A percentile compares a stretch with the other conserved stretches of the same genome.
Evolutionary conservation across 1,140 invertebrate species (phyloP).

Genomic region (Coenobita brevimanus): DNA sequence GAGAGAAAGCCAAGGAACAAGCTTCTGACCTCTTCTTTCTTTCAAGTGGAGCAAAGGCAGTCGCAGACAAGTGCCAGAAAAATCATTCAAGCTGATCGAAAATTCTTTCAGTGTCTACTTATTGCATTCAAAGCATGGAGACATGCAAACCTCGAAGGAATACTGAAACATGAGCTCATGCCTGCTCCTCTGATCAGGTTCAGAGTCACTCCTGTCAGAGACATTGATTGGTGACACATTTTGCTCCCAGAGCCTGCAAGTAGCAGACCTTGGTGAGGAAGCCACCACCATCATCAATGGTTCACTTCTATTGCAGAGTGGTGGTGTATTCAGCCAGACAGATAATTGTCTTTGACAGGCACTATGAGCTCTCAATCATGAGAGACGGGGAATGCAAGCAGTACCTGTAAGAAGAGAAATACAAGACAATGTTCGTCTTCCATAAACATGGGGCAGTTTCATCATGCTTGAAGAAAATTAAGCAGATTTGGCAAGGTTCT

Average conservation of each 20-base stretch:
- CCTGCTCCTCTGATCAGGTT: background rate
- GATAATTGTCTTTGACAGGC: slow-evolving; percentile 22
- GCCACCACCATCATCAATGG: background rate
- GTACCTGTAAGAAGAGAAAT: slow-evolving; percentile 18
- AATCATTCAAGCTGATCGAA: background rate
- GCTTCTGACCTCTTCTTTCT: background rate
- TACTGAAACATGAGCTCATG: slow-evolving; percentile 26
- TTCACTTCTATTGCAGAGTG: background rate
- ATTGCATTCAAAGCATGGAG: background rate
- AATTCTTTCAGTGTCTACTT: slow-evolving; percentile 2
- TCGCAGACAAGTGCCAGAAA: background rate
- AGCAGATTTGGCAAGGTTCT: slow-evolving; percentile 17
- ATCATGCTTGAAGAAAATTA: no score
- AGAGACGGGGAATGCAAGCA: slow-evolving; percentile 12
- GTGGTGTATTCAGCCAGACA: background rate
- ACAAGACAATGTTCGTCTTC: slow-evolving; percentile 1
- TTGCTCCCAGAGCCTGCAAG: slow-evolving; percentile 1
- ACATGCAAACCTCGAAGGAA: background rate
- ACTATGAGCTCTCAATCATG: slow-evolving; percentile 9
- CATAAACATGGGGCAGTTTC: slow-evolving; percentile 7
- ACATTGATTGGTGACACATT: background rate
- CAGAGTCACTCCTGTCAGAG: no score
- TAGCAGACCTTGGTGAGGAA: no score
- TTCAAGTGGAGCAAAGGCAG: background rate
- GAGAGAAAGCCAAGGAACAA: background rate